Base-by-base conservation (phyloP, 2,888 invertebrate species). In the Trichopria drosophilae region DNA sequence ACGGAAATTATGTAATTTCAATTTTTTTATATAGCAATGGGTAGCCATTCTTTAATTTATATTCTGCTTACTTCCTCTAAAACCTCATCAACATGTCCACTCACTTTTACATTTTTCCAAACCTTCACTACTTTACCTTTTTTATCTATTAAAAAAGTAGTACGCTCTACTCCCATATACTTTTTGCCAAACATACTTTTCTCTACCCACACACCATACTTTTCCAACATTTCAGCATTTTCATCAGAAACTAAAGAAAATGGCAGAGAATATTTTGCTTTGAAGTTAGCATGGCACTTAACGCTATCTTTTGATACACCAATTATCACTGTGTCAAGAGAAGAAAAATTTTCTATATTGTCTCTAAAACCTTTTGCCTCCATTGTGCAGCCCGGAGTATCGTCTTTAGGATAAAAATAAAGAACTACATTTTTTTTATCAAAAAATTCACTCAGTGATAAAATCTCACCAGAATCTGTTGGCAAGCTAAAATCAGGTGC, bases 111-210 rank as follows among this genome's bases (percentile, higher is more conserved):
- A 39, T 47, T 47, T 39, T 47, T 39, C 40, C 39, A 47, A 29
- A 46, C 31, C 37, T 46, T 46, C 37, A 46, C 46, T 46, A 46
- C n/a, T 37, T 46, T 46, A 37, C 37, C 37, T 37, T 46, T 46
- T 46, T 37, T 46, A 37, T 37, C 46, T 37, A 46, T 46, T 37
- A 46, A 46, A 37, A 46, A 46, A 36, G 46, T 46, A 46, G 37
- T 46, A 29, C 46, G 46, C 12, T 46, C 37, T 47, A 39, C 40
- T 47, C 39, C 47, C 29, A 39, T 39, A 47, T 40, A 47, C 32
- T 40, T 47, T 47, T 47, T 39, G 47, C 46, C 46, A 46, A 46
- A 46, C 46, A 46, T 37, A 46, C 46, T 46, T 46, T 46, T 46
- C 46, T 46, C 46, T 37, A 36, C 37, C 37, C 46, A 46, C 28